Evolutionary conservation across 2,113 vertebrate species (phyloP), one percentile per base, ranked within the genome.

Genomic region (Centropus bengalensis): DNA sequence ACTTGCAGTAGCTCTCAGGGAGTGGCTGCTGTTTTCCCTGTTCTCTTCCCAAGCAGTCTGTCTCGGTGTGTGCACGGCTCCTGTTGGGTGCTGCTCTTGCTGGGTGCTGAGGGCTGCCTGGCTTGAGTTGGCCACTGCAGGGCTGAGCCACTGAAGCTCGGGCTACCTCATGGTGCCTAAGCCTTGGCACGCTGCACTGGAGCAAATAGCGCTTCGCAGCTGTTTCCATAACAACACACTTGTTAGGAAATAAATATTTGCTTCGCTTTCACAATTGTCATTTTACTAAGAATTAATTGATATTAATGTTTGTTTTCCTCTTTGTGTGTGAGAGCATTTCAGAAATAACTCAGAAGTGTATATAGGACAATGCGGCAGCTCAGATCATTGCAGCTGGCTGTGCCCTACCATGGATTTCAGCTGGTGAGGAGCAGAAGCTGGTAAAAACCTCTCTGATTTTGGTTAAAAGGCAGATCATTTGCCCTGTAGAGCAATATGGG

Each of bases 181-280:
- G 51, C 51, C 67, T 78, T 30, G 75, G 87, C 91, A 54, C 64
- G 2, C 58, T 3, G 2, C 1, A 1, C 5, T 0, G 0, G 13
- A 52, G 44, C 63, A 6, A 63, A 27, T 4, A 5, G 76, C 1
- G 1, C 52, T 36, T 42, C 21, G 33, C 63, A 44, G 81, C 86
- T 49, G 82, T 54, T 93, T 44, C 91, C 71, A 47, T 74, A 84
- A 20, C 93, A 95, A 67, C 82, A 18, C 27, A 4, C 6, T 20
- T 52, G 24, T 10, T 44, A 24, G 73, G 86, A 92, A 90, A 93
- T n/a, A 89, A 89, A 69, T 82, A 86, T 91, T 96, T 93, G 36
- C 56, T 94, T 42, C 59, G 14, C 56, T 86, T 77, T 55, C 47
- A 71, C 75, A 60, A 44, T 47, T 42, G 33, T 56, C 2, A 2